Evolutionary conservation across 1,140 invertebrate genomes (phyloP).

Genomic region (Listronotus oregonensis): DNA sequence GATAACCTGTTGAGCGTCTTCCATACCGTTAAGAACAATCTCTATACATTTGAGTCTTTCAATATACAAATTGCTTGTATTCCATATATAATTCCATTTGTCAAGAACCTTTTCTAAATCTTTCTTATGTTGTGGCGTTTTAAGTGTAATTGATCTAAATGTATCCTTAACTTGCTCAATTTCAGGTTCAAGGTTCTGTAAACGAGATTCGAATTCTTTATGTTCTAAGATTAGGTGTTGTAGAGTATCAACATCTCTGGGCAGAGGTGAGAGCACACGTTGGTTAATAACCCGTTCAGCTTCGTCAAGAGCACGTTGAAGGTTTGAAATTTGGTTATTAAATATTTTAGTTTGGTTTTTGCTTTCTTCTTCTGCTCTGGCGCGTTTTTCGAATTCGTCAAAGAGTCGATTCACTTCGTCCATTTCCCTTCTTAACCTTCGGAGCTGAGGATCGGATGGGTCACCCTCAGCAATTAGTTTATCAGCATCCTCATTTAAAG

Average conservation of each 20-base stretch:
- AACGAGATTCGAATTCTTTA: constrained; percentile 80
- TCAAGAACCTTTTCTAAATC: constrained; percentile 84
- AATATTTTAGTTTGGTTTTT: constrained; percentile 86
- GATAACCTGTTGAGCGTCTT: constrained; percentile 86
- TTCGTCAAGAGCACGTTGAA: constrained; percentile 82
- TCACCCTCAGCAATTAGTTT: constrained; percentile 93
- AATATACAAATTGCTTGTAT: constrained; percentile 82
- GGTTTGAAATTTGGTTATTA: constrained; percentile 79
- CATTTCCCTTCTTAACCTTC: constrained; percentile 87
- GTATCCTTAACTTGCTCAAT: constrained; percentile 83
- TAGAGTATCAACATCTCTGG: constrained; percentile 82
- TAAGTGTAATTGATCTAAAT: constrained; percentile 78
- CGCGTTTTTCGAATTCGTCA: constrained; percentile 88
- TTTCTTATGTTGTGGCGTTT: constrained; percentile 89
- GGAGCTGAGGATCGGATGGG: constrained; percentile 88
- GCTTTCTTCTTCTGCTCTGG: constrained; percentile 84
- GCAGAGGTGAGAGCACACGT: constrained; percentile 78
- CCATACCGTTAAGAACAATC: constrained; percentile 83
- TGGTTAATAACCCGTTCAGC: constrained; percentile 82
- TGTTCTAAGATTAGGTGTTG: constrained; percentile 88
- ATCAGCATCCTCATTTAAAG: constrained; percentile 95
- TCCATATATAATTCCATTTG: constrained; percentile 91
- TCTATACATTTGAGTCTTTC: constrained; percentile 92
- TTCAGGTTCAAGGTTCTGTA: constrained; percentile 75
- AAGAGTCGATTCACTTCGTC: constrained; percentile 95